These are phyloP conservation scores for Lumbricus terrestris DNA, from an alignment of 2,888 invertebrate genomes.

Conservation along the genomic window DNA sequence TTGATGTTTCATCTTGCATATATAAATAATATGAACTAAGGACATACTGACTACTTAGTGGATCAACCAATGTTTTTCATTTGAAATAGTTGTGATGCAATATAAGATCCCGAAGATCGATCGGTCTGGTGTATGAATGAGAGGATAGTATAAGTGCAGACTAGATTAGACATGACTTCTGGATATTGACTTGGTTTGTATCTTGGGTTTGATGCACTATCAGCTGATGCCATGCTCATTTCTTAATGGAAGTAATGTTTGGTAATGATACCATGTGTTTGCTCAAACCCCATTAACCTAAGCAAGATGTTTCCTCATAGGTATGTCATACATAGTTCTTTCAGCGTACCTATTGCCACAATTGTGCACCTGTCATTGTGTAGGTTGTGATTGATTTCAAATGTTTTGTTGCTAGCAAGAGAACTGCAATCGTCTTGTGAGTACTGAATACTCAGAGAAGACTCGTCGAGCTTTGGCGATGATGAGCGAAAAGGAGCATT, in stretches of 20 bases:
- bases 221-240: no score
- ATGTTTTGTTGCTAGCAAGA: conserved; percentile 43
- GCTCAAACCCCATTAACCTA: no score
- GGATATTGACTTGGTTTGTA: no score
- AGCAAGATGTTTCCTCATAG: neutral
- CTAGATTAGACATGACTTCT: no score
- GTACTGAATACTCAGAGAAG: conserved; percentile 57
- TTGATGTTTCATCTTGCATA: neutral
- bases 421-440: conserved; percentile 68
- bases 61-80: neutral
- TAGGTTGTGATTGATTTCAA: neutral
- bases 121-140: no score
- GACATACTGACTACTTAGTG: neutral
- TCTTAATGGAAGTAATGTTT: no score
- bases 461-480: conserved; percentile 73
- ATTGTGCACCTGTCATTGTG: neutral
- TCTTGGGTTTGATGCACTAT: no score
- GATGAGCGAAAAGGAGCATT: conserved; percentile 85
- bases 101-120: neutral
- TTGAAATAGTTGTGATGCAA: neutral
- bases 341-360: neutral
- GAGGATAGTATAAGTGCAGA: no score
- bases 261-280: no score
- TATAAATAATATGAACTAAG: neutral
- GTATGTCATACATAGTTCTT: no score